A percentile compares a stretch with the other conserved stretches of the same genome.
Conservation (phyloP, 1,140 invertebrate species). For the Drosophila micromelanica region DNA sequence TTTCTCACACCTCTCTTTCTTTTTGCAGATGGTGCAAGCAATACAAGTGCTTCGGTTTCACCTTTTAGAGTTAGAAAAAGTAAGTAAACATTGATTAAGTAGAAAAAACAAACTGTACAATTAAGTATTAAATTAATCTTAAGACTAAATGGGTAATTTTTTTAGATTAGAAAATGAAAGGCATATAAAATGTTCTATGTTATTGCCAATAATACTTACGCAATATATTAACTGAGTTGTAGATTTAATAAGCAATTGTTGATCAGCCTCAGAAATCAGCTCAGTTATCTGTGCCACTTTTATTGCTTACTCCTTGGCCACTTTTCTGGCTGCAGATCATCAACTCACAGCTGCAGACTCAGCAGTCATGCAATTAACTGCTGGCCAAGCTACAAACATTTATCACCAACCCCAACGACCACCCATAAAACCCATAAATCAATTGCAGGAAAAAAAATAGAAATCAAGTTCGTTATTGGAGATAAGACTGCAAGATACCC, state of each 20-base stretch:
- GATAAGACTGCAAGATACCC: background rate
- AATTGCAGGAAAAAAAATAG: conserved; percentile 20
- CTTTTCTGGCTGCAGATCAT: background rate
- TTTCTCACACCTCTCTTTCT: conserved; percentile 84
- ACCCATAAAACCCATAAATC: conserved; percentile 60
- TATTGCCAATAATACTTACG: too few species aligned
- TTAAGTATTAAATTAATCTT: background rate
- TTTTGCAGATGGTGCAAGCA: conserved; percentile 99
- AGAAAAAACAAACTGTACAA: background rate
- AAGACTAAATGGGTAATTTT: background rate
- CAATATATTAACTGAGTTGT: background rate
- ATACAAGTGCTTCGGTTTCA: conserved; percentile 99
- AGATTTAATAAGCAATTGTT: background rate
- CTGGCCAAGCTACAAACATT: conserved; percentile 51
- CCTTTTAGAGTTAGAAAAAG: conserved; percentile 99
- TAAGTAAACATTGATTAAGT: conserved; percentile 86
- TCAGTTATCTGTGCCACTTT: background rate
- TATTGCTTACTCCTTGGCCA: conserved; percentile 6
- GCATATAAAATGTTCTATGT: too few species aligned
- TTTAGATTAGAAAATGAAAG: too few species aligned
- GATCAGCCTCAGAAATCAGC: background rate
- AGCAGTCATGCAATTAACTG: conserved; percentile 27
- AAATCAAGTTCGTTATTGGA: background rate
- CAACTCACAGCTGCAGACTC: background rate
- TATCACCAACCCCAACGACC: conserved; percentile 66